Conservation (phyloP, 2,113 vertebrate species). For the Planiliza haematocheilus region DNA sequence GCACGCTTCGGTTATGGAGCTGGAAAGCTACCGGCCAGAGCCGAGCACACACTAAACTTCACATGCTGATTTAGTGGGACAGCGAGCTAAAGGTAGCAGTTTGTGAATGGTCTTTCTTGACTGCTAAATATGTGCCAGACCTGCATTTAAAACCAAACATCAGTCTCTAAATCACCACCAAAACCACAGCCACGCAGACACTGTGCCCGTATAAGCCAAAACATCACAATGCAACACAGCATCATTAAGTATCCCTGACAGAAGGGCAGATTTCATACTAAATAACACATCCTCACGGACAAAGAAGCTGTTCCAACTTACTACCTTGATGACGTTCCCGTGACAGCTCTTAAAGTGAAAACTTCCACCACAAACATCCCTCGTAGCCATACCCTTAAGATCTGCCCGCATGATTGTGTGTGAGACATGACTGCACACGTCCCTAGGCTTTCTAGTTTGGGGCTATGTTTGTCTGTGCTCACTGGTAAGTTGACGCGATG, state of each 20-base stretch:
- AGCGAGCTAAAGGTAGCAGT: conserved; percentile 12
- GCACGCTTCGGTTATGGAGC: conserved; percentile 24
- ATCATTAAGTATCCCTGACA: too few relatives aligned
- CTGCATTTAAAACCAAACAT: conserved; percentile 49
- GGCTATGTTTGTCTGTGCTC: conserved; percentile 17
- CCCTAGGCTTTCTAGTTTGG: background rate
- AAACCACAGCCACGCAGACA: conserved; percentile 29
- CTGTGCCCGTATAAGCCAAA: too few relatives aligned
- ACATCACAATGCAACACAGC: conserved; percentile 21
- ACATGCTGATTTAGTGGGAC: conserved; percentile 19
- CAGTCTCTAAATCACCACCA: conserved; percentile 35
- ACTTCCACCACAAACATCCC: background rate
- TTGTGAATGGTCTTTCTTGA: conserved; percentile 34
- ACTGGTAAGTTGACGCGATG: conserved; percentile 24
- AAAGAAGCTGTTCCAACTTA: background rate
- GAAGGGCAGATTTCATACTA: conserved; percentile 6
- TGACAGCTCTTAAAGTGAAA: conserved; percentile 1
- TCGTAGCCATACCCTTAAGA: background rate
- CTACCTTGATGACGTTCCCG: background rate
- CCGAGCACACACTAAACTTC: conserved; percentile 7
- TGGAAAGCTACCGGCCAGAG: conserved; percentile 21
- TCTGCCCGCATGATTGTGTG: background rate
- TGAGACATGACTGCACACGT: background rate
- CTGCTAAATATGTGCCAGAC: conserved; percentile 51
- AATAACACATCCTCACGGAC: conserved; percentile 7